Evolutionary conservation across 2,888 invertebrate genomes (phyloP), one percentile per base, ranked within the genome.

Genomic region (Laothoe populi): DNA sequence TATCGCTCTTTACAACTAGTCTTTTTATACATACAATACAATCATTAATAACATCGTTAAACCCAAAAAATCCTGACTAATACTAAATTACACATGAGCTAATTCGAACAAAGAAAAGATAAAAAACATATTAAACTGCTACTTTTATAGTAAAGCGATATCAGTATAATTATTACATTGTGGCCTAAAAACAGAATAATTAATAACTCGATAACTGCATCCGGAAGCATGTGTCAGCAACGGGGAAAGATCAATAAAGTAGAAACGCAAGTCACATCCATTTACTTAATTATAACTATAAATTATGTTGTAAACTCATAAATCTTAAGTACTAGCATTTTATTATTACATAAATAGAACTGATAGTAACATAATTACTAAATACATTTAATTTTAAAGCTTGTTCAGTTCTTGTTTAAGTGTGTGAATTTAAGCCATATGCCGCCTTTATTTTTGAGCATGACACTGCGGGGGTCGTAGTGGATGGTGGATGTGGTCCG

Each of bases 401-500:
- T 60, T 48, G 11, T n/a, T 24, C 4, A 23, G 38, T 45, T 45
- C 13, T 31, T 13, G n/a, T 35, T 35, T 48, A 57, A 21, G 16
- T 38, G 24, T 46, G 48, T 31, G 26, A 92, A 90, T 66, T 79
- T 80, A 44, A 92, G 81, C 85, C 86, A 91, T 67, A 92, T 92
- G 61, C 92, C 86, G 49, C 92, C 92, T 74, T 87, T 88, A 71
- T 92, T 92, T 74, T 92, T 92, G 13, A 92, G 80, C 87, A 92
- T 87, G 23, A 92, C 88, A 64, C 92, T 92, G 60, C 92, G 77
- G 1, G 92, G 80, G 62, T 92, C 92, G 70, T 91, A 92, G 31
- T 86, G 74, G 63, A 92, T 90, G 4, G 65, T 71, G 1, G 89
- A 70, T 7, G 91, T 87, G 10, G 92, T 92, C 38, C 74, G 80